Conservation (phyloP, 2,888 invertebrate genomes). For the Anthrax anthrax region DNA sequence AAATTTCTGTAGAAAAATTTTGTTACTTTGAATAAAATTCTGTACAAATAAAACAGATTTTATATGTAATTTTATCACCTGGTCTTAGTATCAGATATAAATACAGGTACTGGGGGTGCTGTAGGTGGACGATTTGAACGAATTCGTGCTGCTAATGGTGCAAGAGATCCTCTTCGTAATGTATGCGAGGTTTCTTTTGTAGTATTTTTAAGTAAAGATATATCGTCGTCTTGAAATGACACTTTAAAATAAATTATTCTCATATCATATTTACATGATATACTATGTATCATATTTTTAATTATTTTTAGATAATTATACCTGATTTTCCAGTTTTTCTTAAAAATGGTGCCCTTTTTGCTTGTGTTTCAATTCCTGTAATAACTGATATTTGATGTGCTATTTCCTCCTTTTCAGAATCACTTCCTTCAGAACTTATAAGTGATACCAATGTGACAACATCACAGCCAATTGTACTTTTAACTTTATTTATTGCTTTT, state of each 20-base stretch:
- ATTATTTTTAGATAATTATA: constrained; percentile 13
- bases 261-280: constrained; percentile 8
- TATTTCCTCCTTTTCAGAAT: constrained; percentile 39
- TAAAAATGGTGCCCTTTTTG: constrained; percentile 23
- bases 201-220: constrained; percentile 13
- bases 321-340: constrained; percentile 34
- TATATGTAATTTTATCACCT: constrained; percentile 11
- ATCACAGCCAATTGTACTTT: constrained; percentile 22
- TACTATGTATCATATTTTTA: background rate
- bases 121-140: constrained; percentile 32
- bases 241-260: no score
- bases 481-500: constrained; percentile 3
- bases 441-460: constrained; percentile 54
- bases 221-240: constrained; percentile 34
- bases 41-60: no score
- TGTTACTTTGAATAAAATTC: no score
- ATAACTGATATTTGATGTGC: constrained; percentile 11
- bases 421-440: constrained; percentile 50
- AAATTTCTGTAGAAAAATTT: no score
- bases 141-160: constrained; percentile 29
- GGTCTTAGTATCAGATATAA: constrained; percentile 16
- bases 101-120: constrained; percentile 30
- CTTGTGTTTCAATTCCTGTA: constrained; percentile 16
- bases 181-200: constrained; percentile 27
- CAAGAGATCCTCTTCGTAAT: constrained; percentile 30